Conservation (phyloP, 2,888 invertebrate genomes). For the Orchesella flavescens region DNA sequence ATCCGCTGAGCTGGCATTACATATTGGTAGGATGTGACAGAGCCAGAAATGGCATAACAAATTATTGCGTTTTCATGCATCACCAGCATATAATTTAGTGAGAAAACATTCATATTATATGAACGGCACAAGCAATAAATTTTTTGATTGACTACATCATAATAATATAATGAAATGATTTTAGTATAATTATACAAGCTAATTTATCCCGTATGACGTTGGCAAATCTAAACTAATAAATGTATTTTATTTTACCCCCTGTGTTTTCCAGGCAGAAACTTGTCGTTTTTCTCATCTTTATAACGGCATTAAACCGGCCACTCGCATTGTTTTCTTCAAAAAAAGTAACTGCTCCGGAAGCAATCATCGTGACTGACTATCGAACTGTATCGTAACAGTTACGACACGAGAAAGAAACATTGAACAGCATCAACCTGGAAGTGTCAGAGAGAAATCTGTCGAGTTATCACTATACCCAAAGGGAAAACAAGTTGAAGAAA, state of each 20-base stretch:
- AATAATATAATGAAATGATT: too few species aligned
- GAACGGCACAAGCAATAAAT: neutral
- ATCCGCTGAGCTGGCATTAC: slow-evolving; percentile 3
- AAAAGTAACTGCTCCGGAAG: neutral
- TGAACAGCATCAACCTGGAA: slow-evolving; percentile 43
- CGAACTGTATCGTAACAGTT: too few species aligned
- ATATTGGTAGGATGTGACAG: too few species aligned
- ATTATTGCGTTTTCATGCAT: too few species aligned
- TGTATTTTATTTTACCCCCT: neutral
- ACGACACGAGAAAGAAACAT: neutral
- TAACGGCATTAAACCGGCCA: neutral
- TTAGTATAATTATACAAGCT: too few species aligned
- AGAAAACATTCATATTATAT: slow-evolving; percentile 1
- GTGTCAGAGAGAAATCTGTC: neutral
- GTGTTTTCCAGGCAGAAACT: slow-evolving; percentile 41
- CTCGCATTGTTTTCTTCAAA: neutral
- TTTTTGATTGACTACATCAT: neutral
- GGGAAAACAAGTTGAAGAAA: neutral
- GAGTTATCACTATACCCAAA: neutral
- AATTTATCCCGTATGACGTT: too few species aligned
- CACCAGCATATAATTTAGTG: slow-evolving; percentile 13
- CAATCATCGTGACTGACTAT: neutral
- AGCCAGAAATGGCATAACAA: too few species aligned
- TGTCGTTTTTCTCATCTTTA: slow-evolving; percentile 14
- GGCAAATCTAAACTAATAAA: too few species aligned